Evolutionary conservation across 2,888 invertebrate species (phyloP).

Genomic region (Ellobium chinense): DNA sequence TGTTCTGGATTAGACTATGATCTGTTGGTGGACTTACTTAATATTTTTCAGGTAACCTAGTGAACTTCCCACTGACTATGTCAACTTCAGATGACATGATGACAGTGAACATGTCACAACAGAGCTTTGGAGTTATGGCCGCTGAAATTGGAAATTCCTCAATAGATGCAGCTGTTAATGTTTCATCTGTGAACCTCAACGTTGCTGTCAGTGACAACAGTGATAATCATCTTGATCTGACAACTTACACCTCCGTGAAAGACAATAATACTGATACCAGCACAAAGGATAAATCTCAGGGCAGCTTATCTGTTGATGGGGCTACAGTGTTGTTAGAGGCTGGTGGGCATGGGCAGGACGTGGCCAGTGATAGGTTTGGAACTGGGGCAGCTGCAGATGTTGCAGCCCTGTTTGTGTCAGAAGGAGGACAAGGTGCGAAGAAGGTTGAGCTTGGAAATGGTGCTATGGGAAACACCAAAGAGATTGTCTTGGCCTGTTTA

Average conservation of each 20-base stretch:
- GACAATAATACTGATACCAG: background rate
- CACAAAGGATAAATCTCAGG: background rate
- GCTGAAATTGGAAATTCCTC: background rate
- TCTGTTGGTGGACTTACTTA: background rate
- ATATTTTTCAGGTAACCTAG: constrained; percentile 11
- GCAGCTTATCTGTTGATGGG: background rate
- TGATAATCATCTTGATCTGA: background rate
- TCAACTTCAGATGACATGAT: background rate
- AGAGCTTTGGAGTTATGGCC: background rate
- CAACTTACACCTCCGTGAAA: too few species aligned
- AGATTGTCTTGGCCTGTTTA: background rate
- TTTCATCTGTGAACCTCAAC: background rate
- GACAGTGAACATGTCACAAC: background rate
- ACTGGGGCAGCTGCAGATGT: background rate
- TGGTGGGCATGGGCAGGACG: background rate
- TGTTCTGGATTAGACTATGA: background rate
- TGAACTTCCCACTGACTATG: constrained; percentile 1
- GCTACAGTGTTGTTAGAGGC: background rate
- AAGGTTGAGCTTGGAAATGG: background rate
- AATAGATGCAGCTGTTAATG: background rate
- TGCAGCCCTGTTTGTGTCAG: background rate
- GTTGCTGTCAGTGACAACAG: background rate
- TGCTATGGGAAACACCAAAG: background rate
- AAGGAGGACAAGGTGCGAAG: background rate
- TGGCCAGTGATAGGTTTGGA: background rate